Evolutionary conservation across 2,888 invertebrate species (phyloP), one percentile per base, ranked within the genome.

Genomic region (Electrophaes corylata): DNA sequence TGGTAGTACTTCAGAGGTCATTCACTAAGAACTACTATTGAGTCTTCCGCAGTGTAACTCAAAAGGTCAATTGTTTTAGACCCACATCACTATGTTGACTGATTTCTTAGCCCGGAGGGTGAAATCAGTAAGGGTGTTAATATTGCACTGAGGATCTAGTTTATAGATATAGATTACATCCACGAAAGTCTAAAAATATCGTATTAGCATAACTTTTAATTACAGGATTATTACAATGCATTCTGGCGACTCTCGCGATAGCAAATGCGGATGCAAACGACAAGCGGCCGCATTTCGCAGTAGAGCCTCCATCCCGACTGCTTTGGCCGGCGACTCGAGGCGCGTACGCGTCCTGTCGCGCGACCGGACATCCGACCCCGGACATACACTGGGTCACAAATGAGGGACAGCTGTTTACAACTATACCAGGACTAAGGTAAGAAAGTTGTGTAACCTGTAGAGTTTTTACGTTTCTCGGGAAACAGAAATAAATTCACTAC

Each of bases 261-360:
- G 69, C 76, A 16, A 64, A 69, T 57, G 78, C 72, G 4, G 74
- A 77, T 57, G 77, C 82, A 6, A 81, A 76, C 47, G 91, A 91
- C 77, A 91, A 91, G 69, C 78, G 88, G 33, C 91, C 91, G 0
- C 89, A 88, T 46, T 91, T 90, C 68, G 72, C 78, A 12, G 72
- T 79, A 48, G 88, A 91, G 63, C 91, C 91, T 1, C 86, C 89
- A 0, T 75, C 91, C 40, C 79, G 91, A 2, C 71, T 90, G n/a
- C 73, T 90, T 18, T 91, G 91, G 91, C 88, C 91, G 2, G 78
- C 89, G 4, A 91, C 91, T 0, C 78, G 86, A 3, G 91, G 91
- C 37, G 89, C 91, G 0, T 74, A 88, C 68, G 89, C 91, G 1
- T 57, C 76, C 0, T 91, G 91, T 64, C 82, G 88, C 0, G 91